Percentiles rank a stretch among this genome's conserved stretches.
phyloP scores from a whole-genome alignment of 1,140 invertebrate species.

The Hyphantria cunea region DNA sequence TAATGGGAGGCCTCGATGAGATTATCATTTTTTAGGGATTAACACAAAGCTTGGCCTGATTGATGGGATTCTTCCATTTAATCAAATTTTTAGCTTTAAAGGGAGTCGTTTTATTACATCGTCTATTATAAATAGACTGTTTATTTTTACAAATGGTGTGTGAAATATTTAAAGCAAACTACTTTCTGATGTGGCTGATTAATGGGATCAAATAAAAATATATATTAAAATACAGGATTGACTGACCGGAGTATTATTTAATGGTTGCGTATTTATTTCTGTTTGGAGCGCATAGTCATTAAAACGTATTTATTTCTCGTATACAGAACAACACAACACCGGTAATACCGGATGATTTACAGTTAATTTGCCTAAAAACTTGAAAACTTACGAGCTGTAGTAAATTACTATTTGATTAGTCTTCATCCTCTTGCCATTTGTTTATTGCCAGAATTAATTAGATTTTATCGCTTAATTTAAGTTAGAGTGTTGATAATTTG shows the following conservation, averaged over 20 bases:
- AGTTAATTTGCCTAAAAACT: slow-evolving; percentile 22
- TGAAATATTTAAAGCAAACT: too few relatives aligned
- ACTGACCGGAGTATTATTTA: not conserved
- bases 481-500: not conserved
- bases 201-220: too few relatives aligned
- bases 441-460: slow-evolving; percentile 12
- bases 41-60: slow-evolving; percentile 6
- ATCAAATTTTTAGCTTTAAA: slow-evolving; percentile 9
- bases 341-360: slow-evolving; percentile 27
- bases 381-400: slow-evolving; percentile 27
- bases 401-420: slow-evolving; percentile 33
- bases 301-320: slow-evolving; percentile 24
- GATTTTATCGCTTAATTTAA: slow-evolving; percentile 26
- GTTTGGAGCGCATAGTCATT: slow-evolving; percentile 18
- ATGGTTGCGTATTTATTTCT: slow-evolving; percentile 8
- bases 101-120: slow-evolving; percentile 2
- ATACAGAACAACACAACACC: slow-evolving; percentile 8
- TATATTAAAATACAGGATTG: too few relatives aligned
- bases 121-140: not conserved
- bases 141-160: too few relatives aligned
- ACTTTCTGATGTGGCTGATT: too few relatives aligned
- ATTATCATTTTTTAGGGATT: slow-evolving; percentile 27
- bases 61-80: slow-evolving; percentile 18
- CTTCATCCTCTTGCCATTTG: slow-evolving; percentile 21
- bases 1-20: slow-evolving; percentile 22